Evolutionary conservation across 2,113 vertebrate species (phyloP), one percentile per base, ranked within the genome.

Genomic region (Eulemur macaco): DNA sequence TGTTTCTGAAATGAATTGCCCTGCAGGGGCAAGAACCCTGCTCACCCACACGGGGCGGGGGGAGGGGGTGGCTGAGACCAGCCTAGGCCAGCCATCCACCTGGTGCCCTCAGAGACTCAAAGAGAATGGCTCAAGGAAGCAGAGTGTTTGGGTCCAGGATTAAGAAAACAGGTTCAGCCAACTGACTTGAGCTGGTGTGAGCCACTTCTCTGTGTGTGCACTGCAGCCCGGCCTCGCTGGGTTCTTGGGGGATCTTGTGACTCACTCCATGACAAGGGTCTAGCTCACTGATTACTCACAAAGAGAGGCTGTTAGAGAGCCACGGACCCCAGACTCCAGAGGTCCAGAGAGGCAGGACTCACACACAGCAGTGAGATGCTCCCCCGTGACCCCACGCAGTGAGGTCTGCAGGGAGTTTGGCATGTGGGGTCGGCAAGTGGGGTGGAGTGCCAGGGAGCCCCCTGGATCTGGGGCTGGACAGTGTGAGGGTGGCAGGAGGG

Each of bases 351-450:
- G 9, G n/a, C 34, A 39, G 64, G 52, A n/a, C 68, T 50, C 64
- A 60, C n/a, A 47, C 10, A 7, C 31, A n/a, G 77, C 60, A 31
- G 54, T 11, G 52, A 68, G n/a, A 17, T n/a, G 10, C 29, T 83
- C 18, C 13, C 50, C 0, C 27, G 91, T 4, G 12, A 76, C 34
- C 52, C 6, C 3, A 3, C 5, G 1, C 25, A 9, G 69, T 0
- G 1, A 63, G 15, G 13, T 18, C 21, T 74, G 45, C 17, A 10
- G 9, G 69, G 77, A 68, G 20, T 58, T 4, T 34, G 18, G n/a
- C 66, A 17, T 3, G 5, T 50, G 60, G 54, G 14, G 63, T 85
- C 5, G 45, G 58, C 58, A 50, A 31, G 56, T 3, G 17, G 5
- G 52, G 29, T 64, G 25, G 25, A 21, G 31, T n/a, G 52, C 42